Conservation (phyloP, 2,888 invertebrate genomes). For the Chrysina gloriosa region DNA sequence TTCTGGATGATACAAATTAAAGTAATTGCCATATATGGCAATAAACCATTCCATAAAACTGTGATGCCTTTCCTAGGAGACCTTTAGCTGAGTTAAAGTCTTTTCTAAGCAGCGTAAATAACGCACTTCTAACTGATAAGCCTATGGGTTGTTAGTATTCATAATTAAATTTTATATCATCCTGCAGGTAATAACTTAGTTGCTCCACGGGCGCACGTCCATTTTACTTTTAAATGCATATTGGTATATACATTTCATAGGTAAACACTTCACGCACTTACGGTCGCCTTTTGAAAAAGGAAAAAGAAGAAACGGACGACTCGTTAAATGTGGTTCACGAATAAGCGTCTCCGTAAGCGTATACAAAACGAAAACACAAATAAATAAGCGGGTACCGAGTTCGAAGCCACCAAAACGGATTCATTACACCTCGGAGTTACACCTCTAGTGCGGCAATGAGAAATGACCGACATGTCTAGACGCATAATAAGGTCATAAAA, state of each 20-base stretch:
- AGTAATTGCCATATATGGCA: too few species aligned
- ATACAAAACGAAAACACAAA: constrained; percentile 7
- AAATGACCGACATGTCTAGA: constrained; percentile 35
- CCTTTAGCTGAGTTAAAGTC: too few species aligned
- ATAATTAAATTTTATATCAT: neutral
- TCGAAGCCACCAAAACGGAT: constrained; percentile 3
- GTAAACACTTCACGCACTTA: neutral
- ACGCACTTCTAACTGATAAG: too few species aligned
- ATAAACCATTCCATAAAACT: too few species aligned
- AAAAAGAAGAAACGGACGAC: neutral
- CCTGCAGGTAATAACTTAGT: constrained; percentile 1
- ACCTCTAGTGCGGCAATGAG: constrained; percentile 29
- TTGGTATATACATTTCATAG: neutral
- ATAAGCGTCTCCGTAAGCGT: neutral
- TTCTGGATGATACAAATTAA: too few species aligned
- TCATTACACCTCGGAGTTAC: constrained; percentile 21
- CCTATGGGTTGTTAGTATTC: neutral
- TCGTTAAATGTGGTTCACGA: neutral
- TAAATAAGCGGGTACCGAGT: neutral
- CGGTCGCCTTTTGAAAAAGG: neutral
- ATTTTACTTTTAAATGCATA: constrained; percentile 7
- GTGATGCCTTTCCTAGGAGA: too few species aligned
- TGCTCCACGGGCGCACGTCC: neutral
- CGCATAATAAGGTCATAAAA: constrained; percentile 34
- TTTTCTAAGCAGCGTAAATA: too few species aligned